Conservation (phyloP, 2,888 invertebrate species). For the Schizaphis graminum region DNA sequence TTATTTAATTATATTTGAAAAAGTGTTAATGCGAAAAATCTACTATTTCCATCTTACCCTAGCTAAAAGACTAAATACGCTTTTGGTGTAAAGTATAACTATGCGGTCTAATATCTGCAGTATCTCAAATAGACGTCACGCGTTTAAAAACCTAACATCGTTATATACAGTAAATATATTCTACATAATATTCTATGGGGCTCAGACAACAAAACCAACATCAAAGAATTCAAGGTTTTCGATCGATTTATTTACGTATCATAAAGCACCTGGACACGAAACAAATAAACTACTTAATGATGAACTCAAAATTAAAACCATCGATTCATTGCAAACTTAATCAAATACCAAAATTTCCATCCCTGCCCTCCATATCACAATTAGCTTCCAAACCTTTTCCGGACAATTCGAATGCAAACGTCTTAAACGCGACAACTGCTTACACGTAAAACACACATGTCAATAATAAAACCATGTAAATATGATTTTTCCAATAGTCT, state of each 20-base stretch:
- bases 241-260: neutral
- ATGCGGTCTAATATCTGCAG: neutral
- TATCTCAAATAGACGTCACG: neutral
- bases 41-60: no score
- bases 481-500: neutral
- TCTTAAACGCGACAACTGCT: neutral
- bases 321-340: neutral
- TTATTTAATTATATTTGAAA: neutral
- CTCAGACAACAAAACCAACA: neutral
- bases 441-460: neutral
- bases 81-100: neutral
- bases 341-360: neutral
- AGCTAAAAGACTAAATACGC: no score
- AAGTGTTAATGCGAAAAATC: no score
- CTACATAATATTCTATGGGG: no score
- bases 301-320: neutral
- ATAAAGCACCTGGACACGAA: neutral
- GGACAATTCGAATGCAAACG: neutral
- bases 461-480: neutral
- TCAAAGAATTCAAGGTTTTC: neutral
- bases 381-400: neutral
- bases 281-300: neutral
- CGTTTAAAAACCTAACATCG: neutral
- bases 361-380: neutral
- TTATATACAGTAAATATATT: neutral